Evolutionary conservation across 1,140 invertebrate species (phyloP), one percentile per base, ranked within the genome.

Genomic region (Apolygus lucorum): DNA sequence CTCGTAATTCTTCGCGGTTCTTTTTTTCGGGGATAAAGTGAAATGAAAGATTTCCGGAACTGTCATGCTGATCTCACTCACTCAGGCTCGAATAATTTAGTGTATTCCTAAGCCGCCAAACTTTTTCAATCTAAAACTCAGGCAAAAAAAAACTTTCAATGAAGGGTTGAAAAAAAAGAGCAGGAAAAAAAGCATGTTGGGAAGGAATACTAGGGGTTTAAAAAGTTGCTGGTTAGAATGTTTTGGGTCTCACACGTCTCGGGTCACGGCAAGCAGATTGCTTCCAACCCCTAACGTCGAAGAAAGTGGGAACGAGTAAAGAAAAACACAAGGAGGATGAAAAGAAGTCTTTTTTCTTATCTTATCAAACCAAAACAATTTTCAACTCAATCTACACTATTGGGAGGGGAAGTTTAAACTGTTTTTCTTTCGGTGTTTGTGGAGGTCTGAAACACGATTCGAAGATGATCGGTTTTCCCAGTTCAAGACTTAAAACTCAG

Each of bases 21-120:
- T 42, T 42, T 42, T 42, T 42, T 59, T 59, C 54, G 54, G 2
- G n/a, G 54, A 59, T 59, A 59, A 59, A 59, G 22, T 24, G 54
- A 59, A 59, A 59, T 59, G 54, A 59, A 59, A 59, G 54, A 59
- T 59, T 59, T 24, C 54, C 54, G 22, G 54, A 59, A 59, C 54
- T 59, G 54, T 59, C 54, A 59, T 59, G 54, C 13, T 59, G 54
- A 59, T 59, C 54, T 59, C 54, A 13, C 54, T 59, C 54, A 24
- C 54, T 59, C 54, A 4, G 22, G 54, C 22, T 11, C 54, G 54
- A 59, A 21, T 59, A 59, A 59, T 59, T 59, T 59, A 59, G 13
- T 59, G 54, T 59, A 59, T 59, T 59, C 54, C 54, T 59, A 59
- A 59, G 22, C 11, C 54, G 4, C 54, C 11, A 59, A 59, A 59